Conservation (phyloP, 2,113 vertebrate species). For the Chionomys nivalis region DNA sequence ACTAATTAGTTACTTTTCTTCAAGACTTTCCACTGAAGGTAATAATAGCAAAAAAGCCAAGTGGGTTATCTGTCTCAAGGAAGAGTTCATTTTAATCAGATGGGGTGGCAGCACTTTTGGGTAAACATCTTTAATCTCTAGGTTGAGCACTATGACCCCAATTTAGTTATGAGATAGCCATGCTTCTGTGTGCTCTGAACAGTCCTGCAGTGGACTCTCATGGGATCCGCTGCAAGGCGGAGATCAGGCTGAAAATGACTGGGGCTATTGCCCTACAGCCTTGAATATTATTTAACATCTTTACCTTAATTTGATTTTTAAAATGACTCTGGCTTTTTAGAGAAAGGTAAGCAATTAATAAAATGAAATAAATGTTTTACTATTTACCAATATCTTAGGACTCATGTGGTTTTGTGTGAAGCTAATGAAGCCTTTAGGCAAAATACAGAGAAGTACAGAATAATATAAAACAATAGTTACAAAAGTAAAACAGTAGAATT, state of each 20-base stretch:
- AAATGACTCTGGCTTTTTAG: background rate
- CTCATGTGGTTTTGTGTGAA: background rate
- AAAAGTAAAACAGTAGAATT: background rate
- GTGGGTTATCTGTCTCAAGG: constrained; percentile 1
- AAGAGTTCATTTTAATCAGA: constrained; percentile 40
- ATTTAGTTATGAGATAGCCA: constrained; percentile 29
- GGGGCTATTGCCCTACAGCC: background rate
- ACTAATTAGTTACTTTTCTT: constrained; percentile 46
- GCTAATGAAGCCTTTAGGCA: background rate
- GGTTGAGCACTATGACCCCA: background rate
- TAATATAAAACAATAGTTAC: background rate
- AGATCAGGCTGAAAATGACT: background rate
- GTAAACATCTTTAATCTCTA: constrained; percentile 38
- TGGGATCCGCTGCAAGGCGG: background rate
- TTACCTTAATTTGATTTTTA: background rate
- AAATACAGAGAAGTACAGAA: background rate
- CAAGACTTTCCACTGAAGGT: constrained; percentile 20
- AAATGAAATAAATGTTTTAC: constrained; percentile 12
- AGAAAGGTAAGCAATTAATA: background rate
- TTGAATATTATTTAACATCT: background rate
- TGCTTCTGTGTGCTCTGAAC: background rate
- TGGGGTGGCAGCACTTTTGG: background rate
- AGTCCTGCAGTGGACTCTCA: background rate
- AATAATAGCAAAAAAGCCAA: constrained; percentile 44
- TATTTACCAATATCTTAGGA: background rate